Base-by-base conservation (phyloP, 2,113 vertebrate genomes). In the Siphamia tubifer region DNA sequence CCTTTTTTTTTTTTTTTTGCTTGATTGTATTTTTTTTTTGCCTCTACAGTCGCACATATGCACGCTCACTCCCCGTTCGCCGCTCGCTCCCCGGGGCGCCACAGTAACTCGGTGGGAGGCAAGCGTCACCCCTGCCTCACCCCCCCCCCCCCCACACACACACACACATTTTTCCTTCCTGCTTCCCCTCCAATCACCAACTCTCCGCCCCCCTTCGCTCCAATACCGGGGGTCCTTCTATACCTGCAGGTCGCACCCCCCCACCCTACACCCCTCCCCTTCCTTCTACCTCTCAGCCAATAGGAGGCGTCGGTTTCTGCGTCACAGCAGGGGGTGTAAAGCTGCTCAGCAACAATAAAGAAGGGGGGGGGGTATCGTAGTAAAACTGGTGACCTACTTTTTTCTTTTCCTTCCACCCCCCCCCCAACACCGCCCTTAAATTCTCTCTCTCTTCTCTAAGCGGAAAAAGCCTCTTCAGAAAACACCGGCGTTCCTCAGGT, bases 301-400 rank as follows among this genome's bases (percentile, higher is more conserved):
- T 89, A 44, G 57, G 47, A 85, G 31, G 20, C 1, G 1, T 2
- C 0, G 12, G 13, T 74, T 84, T 84, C 23, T 58, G 17, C 24
- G 31, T 71, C 81, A 11, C 82, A 84, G 79, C 82, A 54, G 82
- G 87, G 70, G 81, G 71, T 70, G 52, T 57, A 84, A 83, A 88
- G 74, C 89, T 88, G 80, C 87, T 88, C 85, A 36, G 89, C 85
- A 90, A 90, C 89, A 89, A 85, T 79, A 61, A 63, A 9, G 64
- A 63, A 9, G 35, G 11, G 20, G 36, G 58, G 51, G 60, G 43
- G 45, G 73, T 57, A 75, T 77, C 68, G 68, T 88, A 79, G 85
- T 88, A 83, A 89, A 87, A 90, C 75, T 65, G 63, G 74, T 90
- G 89, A 89, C 85, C 87, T 85, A 89, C n/a, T 83, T 76, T 48